Evolutionary conservation across 2,888 invertebrate genomes (phyloP), one percentile per base, ranked within the genome.

Genomic region (Xylophagus ater): DNA sequence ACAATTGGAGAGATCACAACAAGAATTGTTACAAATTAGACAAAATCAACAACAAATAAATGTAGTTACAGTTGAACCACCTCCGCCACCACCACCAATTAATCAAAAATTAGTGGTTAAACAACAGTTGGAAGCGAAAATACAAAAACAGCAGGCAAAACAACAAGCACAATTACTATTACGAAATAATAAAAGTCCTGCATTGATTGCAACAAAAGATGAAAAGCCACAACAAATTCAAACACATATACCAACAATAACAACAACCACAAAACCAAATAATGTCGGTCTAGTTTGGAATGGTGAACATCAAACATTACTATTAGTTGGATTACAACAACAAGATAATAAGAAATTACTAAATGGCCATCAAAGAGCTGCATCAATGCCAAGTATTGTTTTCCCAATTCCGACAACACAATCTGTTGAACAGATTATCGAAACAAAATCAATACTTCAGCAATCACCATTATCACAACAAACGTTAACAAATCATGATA

Each of bases 1-100:
- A 3, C 84, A 87, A 54, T 57, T 87, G 48, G 80, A 81, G 43
- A 75, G 80, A 47, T 84, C 83, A 2, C 80, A 86, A 44, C 74
- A 81, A 50, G 83, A 85, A 56, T 58, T 85, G 47, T 79, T 83
- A 53, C 77, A 76, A 47, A 73, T 76, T 43, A 56, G 65, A n/a
- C 70, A 77, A 47, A 74, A 74, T 43, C 71, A 78, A 43, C 74
- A 49, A 69, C 74, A 46, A 33, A 52, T 46, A 23, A 53, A 35
- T 43, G 46, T 40, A 54, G 67, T 36, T 41, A 51, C 31, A 7
- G 39, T 40, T 6, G 51, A 51, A 40, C 47, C 48, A 32, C 49
- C 40, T 8, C 32, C 41, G 19, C 62, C 62, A 2, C 59, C 57
- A 9, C 44, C 44, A 4, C 55, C 58, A 2, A 56, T 62, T 28